phyloP scores from a whole-genome alignment of 2,797 vertebrate genomes.

The Myotis daubentonii region DNA sequence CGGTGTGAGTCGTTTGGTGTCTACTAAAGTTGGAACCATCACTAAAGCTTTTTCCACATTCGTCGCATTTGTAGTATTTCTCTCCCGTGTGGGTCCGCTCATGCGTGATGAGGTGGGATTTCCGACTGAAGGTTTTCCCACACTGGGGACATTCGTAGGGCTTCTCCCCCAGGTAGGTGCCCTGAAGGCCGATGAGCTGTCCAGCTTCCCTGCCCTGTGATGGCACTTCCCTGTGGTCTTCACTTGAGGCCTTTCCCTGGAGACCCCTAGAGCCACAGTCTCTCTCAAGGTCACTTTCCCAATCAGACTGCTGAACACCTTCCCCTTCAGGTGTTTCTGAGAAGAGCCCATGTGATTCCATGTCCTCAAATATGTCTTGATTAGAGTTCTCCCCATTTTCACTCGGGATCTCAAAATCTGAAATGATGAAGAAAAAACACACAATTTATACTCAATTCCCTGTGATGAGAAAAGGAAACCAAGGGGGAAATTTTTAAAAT shows the following conservation, averaged over 20 bases:
- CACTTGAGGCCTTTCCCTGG: not conserved
- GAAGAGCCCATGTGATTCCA: conserved; percentile 26
- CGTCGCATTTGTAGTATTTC: conserved; percentile 73
- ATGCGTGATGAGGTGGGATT: conserved; percentile 74
- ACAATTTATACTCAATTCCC: not conserved
- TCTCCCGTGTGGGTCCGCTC: conserved; percentile 78
- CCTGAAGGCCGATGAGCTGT: conserved; percentile 78
- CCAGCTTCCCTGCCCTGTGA: not conserved
- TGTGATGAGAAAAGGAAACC: not conserved
- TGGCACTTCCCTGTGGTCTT: fast-evolving
- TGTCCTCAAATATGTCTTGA: conserved; percentile 55
- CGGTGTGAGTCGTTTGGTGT: conserved; percentile 78
- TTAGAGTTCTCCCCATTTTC: conserved; percentile 65
- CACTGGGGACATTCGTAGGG: conserved; percentile 73
- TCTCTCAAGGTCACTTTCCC: conserved; percentile 61
- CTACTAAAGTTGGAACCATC: conserved; percentile 85
- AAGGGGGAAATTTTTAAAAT: not conserved
- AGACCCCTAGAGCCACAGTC: not conserved
- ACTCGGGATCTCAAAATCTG: conserved; percentile 77
- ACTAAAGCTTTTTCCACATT: conserved; percentile 79
- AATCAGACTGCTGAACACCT: not conserved
- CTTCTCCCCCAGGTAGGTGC: conserved; percentile 77
- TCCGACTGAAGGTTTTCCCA: conserved; percentile 75
- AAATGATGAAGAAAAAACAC: conserved; percentile 58
- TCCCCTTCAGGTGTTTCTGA: conserved; percentile 21